Base-by-base conservation (phyloP, 2,888 invertebrate genomes). In the Hetaerina titia region DNA sequence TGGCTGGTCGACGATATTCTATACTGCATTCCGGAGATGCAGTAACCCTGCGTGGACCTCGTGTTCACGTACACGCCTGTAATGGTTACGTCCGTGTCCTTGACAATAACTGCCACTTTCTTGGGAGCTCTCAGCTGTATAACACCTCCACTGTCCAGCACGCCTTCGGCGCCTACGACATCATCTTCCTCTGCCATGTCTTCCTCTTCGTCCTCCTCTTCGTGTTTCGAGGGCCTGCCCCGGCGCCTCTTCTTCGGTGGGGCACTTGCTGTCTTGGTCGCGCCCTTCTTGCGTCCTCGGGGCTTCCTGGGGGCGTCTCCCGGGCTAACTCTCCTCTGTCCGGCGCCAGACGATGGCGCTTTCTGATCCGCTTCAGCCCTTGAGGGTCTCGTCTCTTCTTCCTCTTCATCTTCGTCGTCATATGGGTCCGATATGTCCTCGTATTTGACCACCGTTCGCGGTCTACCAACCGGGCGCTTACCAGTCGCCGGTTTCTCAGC, bases 61-160 rank as follows among this genome's bases (percentile, higher is more conserved):
- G 98, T 98, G 96, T 98, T 98, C 94, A 98, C 98, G 96, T 98
- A 98, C 95, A 98, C 98, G 25, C 98, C 98, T 7, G 98, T 98
- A 96, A 98, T 98, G 64, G 98, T 99, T 58, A 98, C 98, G 96
- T 98, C 98, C 0, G 98, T 98, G 96, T 98, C 98, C 97, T 98
- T 98, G 56, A 98, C 98, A 96, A 98, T 98, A 74, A 98, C 98
- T 96, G 98, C 98, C 95, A 95, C 95, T 89, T 95, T 95, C 94
- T 95, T 95, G 95, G 95, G 95, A 63, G 95, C 96, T 60, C 96
- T 96, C 95, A 97, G 96, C 95, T 97, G 96, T 90, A 96, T 95
- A 88, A 96, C 96, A 63, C 96, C 96, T 60, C 96, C 96, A 98
- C 98, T 96, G 98, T 97, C 96, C 97, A 97, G 95, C 97, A 97